Conservation (phyloP, 2,888 invertebrate genomes). For the Phania funesta region DNA sequence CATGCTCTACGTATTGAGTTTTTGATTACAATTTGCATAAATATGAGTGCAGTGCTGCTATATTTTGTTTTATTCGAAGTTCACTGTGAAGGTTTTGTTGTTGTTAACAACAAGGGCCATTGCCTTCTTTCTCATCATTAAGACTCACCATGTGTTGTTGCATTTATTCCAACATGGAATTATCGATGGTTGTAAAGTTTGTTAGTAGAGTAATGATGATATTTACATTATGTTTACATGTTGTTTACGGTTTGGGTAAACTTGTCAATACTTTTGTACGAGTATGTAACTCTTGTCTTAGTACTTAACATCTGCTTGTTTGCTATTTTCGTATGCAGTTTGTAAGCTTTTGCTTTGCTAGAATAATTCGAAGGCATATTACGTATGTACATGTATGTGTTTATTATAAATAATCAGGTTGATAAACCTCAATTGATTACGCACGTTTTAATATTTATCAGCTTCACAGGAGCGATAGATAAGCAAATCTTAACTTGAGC, state of each 20-base stretch:
- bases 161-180: background rate
- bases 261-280: background rate
- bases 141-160: background rate
- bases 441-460: background rate
- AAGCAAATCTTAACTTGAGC: no score
- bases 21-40: background rate
- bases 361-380: constrained; percentile 22
- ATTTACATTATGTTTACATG: constrained; percentile 19
- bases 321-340: constrained; percentile 15
- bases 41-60: constrained; percentile 14
- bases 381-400: constrained; percentile 33
- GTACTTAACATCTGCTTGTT: background rate
- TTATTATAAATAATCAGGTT: constrained; percentile 26
- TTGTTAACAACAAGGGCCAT: constrained; percentile 13
- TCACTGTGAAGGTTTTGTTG: constrained; percentile 24
- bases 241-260: constrained; percentile 33
- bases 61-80: background rate
- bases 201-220: background rate
- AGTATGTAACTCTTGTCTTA: background rate
- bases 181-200: background rate
- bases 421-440: constrained; percentile 32
- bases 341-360: constrained; percentile 22
- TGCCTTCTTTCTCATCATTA: constrained; percentile 15
- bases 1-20: background rate
- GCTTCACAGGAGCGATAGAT: no score